Base-by-base conservation (phyloP, 2,888 invertebrate genomes). In the Scrobipalpa atriplicella region DNA sequence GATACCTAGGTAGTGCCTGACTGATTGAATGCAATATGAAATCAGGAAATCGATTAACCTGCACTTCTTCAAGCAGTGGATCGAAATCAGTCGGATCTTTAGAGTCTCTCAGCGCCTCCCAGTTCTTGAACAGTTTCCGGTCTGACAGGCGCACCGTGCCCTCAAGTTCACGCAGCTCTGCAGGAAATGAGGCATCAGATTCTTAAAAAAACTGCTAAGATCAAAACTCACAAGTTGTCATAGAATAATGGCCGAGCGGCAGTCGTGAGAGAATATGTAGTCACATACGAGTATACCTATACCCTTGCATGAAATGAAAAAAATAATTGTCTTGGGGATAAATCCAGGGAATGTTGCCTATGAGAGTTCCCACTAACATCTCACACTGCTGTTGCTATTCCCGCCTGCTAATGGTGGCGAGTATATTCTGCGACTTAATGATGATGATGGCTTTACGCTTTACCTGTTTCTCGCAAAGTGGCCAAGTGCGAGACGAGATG, bases 161-260 rank as follows among this genome's bases (percentile, higher is more conserved):
- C 72, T 92, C 92, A 29, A 92, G 72, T 69, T 92, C 92, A 0
- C 90, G 87, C 8, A 85, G 75, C 71, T 92, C 92, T 92, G 77
- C 29, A 16, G 47, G 66, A 51, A 63, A 54, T 38, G 19, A 18
- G 1, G 38, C 18, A 36, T 9, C 1, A 21, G 54, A 18, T 19
- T 7, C n/a, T n/a, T n/a, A n/a, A n/a, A n/a, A n/a, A n/a, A n/a
- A n/a, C n/a, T n/a, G n/a, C n/a, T n/a, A n/a, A n/a, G n/a, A 29
- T 29, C 5, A 29, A 29, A 29, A 29, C 29, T 29, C 29, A 29
- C n/a, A n/a, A n/a, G n/a, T n/a, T n/a, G n/a, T n/a, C n/a, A n/a
- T n/a, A n/a, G n/a, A n/a, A n/a, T n/a, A n/a, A n/a, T n/a, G n/a
- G n/a, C n/a, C n/a, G n/a, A n/a, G n/a, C n/a, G n/a, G n/a, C n/a